These are phyloP conservation scores for Ephialtes manifestator DNA, from an alignment of 2,888 invertebrate species.

Conservation along the genomic window DNA sequence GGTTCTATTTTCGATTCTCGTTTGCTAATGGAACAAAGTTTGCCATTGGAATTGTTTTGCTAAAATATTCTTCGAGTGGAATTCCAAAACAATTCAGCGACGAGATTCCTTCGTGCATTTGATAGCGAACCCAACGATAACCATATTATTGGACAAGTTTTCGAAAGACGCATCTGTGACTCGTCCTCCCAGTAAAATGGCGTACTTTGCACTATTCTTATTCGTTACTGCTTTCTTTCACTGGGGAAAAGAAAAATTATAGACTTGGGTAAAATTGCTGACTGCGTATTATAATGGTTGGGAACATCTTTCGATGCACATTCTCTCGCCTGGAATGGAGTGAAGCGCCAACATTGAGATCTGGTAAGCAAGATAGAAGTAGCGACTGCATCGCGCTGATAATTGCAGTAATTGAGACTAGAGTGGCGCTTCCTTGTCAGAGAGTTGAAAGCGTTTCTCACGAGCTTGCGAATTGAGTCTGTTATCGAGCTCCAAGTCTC, in stretches of 20 bases:
- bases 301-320: constrained; percentile 32
- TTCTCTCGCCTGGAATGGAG: not conserved
- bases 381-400: constrained; percentile 37
- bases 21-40: constrained; percentile 51
- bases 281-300: constrained; percentile 31
- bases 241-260: not conserved
- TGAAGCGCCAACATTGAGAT: constrained; percentile 20
- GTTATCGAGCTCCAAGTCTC: constrained; percentile 22
- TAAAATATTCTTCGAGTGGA: constrained; percentile 28
- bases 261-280: not conserved
- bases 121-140: constrained; percentile 17
- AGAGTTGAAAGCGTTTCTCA: constrained; percentile 47
- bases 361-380: constrained; percentile 15
- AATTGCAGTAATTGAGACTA: constrained; percentile 65
- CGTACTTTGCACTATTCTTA: constrained; percentile 14
- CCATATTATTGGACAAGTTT: constrained; percentile 62
- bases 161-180: constrained; percentile 37
- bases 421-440: constrained; percentile 39
- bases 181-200: constrained; percentile 12
- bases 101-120: not conserved
- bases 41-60: constrained; percentile 28
- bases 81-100: constrained; percentile 22
- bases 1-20: not conserved
- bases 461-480: constrained; percentile 22
- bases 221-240: not conserved